These are phyloP conservation scores for Clytia hemisphaerica DNA, from an alignment of 30 jellyfish, hydroid and myxozoan species.

Conservation along the genomic window DNA sequence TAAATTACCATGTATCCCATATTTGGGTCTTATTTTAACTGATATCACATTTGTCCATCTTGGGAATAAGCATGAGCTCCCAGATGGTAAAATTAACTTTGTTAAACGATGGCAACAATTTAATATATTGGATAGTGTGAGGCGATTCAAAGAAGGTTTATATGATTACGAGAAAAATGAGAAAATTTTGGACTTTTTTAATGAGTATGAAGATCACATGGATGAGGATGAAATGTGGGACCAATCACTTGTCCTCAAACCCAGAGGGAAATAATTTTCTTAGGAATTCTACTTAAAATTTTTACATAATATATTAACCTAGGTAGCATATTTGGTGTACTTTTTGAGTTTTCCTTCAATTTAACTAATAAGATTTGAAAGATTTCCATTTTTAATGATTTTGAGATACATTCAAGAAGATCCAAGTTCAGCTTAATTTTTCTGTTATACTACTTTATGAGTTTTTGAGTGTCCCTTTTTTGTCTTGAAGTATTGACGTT, in stretches of 20 bases:
- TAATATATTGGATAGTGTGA: conserved; percentile 74
- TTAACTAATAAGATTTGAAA: too few relatives aligned
- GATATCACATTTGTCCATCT: conserved; percentile 91
- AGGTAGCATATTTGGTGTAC: too few relatives aligned
- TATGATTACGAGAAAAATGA: conserved; percentile 69
- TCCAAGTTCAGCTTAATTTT: too few relatives aligned
- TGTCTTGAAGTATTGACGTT: too few relatives aligned
- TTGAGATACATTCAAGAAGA: too few relatives aligned
- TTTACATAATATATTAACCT: too few relatives aligned
- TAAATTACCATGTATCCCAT: conserved; percentile 95
- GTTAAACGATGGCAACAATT: conserved; percentile 98
- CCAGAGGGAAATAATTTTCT: conserved; percentile 40
- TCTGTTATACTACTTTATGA: too few relatives aligned
- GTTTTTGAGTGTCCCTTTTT: too few relatives aligned
- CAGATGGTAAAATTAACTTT: conserved; percentile 96
- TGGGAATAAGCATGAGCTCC: conserved; percentile 89
- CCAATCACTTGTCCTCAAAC: conserved; percentile 62
- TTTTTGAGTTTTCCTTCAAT: too few relatives aligned
- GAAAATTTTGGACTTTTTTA: conserved; percentile 61
- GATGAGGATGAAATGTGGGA: conserved; percentile 97
- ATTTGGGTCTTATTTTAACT: conserved; percentile 90
- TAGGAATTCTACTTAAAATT: too few relatives aligned
- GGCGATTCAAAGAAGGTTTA: conserved; percentile 74
- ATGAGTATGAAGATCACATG: conserved; percentile 79
- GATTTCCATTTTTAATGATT: too few relatives aligned